Base-by-base conservation (phyloP, 1,140 invertebrate genomes). In the Drosophila mayri region DNA sequence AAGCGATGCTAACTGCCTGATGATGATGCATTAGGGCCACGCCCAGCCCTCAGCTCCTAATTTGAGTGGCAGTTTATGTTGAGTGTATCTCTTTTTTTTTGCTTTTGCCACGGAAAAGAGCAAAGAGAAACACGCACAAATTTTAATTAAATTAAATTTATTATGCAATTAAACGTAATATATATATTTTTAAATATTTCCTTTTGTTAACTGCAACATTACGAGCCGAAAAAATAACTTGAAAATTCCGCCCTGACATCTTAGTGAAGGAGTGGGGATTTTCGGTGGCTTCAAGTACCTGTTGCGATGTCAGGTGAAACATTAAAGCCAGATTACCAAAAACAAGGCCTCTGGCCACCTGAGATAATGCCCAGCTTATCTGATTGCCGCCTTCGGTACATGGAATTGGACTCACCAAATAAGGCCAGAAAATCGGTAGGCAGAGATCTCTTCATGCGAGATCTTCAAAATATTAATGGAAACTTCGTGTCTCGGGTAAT, bases 91-190 rank as follows among this genome's bases (percentile, higher is more conserved):
- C 20, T 41, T n/a, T 50, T 61, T 58, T 50, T 35, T 22, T 22
- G 2, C 8, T 68, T 79, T 58, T n/a, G n/a, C 59, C 30, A 35
- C 50, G 4, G 4, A 59, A 52, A 41, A 38, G 12, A 32, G 55
- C 41, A 47, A 64, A 61, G 10, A 25, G 61, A 41, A 66, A 18
- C 11, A 12, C 16, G 35, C n/a, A 50, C 16, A 61, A 55, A 30
- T 41, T 66, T 32, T 66, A 76, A 20, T 72, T 46, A 73, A 76
- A 28, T 72, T 43, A 47, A 81, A 66, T 85, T 71, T 58, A 84
- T 85, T 81, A 74, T 50, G 74, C 77, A 90, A 81, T 88, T 84
- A 78, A 41, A 41, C 55, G 65, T 78, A 50, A 60, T 52, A 61
- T 52, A 62, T 85, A 54, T n/a, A 16, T 30, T 66, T 71, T 77